A percentile compares a stretch with the other conserved stretches of the same genome.
Conservation (phyloP, 2,797 vertebrate genomes). For the Eurystomus glaucurus region DNA sequence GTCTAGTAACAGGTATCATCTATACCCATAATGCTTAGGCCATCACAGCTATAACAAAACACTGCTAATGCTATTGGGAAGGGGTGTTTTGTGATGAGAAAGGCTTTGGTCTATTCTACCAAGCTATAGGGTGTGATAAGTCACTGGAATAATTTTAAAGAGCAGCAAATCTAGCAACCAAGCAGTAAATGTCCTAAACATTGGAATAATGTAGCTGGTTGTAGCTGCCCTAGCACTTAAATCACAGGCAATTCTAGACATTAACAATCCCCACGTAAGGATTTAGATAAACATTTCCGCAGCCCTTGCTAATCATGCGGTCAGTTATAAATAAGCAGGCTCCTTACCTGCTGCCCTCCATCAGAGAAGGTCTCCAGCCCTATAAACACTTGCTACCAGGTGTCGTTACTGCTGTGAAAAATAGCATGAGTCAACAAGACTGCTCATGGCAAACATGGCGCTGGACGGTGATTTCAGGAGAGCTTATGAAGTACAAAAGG, state of each 20-base stretch:
- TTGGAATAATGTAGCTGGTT: conserved; percentile 21
- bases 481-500: not conserved
- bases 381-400: conserved; percentile 5
- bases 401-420: not conserved
- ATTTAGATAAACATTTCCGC: conserved; percentile 20
- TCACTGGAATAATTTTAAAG: conserved; percentile 28
- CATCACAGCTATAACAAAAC: not conserved
- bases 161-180: conserved; percentile 29
- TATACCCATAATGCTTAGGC: not conserved
- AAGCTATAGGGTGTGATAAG: not conserved
- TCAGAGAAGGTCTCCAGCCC: conserved; percentile 44
- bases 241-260: conserved; percentile 2
- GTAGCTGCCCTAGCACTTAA: conserved; percentile 27
- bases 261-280: not conserved
- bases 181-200: conserved; percentile 32
- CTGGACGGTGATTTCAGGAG: not conserved
- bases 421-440: not conserved
- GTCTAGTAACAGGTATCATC: not conserved
- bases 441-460: not conserved
- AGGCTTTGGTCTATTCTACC: not conserved
- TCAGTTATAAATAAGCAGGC: not conserved
- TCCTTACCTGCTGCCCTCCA: conserved; percentile 25
- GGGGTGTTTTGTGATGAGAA: not conserved
- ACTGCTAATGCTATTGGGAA: not conserved
- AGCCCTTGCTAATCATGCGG: conserved; percentile 2